phyloP scores from a whole-genome alignment of 2,797 vertebrate genomes.

The Borostomias antarcticus region DNA sequence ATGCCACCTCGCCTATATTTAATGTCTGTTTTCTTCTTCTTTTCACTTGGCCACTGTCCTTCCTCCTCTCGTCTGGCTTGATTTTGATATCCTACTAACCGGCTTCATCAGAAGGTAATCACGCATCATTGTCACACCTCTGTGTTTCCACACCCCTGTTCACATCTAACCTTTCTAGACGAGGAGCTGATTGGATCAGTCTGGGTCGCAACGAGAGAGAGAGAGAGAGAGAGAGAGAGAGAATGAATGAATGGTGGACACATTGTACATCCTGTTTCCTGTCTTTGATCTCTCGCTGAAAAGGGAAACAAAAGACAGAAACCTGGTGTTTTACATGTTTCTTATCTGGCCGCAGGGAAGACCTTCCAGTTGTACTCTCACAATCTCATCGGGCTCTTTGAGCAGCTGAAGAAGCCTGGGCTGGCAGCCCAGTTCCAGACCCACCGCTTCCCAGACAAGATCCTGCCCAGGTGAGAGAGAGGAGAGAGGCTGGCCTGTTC shows the following conservation, averaged over 20 bases:
- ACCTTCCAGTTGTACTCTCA: constrained; percentile 97
- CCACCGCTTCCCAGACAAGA: constrained; percentile 94
- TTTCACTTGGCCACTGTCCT: constrained; percentile 10
- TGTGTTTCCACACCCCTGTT: constrained; percentile 11
- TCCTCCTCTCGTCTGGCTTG: constrained; percentile 69
- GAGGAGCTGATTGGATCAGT: not conserved
- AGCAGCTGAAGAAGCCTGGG: constrained; percentile 96
- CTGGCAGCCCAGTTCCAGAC: constrained; percentile 95
- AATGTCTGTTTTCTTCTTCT: constrained; percentile 66
- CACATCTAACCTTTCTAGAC: not conserved
- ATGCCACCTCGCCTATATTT: constrained; percentile 49
- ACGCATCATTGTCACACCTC: constrained; percentile 57
- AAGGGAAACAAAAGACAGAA: not conserved
- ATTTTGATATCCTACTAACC: constrained; percentile 74
- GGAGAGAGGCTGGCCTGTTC: constrained; percentile 26
- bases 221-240: not conserved
- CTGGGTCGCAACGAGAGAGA: not conserved
- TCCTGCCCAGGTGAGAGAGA: constrained; percentile 72
- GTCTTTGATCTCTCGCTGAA: too few species aligned
- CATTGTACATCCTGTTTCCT: too few species aligned
- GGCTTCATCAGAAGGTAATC: constrained; percentile 93
- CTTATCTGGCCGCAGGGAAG: constrained; percentile 79
- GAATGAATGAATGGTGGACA: too few species aligned
- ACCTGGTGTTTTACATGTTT: constrained; percentile 3
- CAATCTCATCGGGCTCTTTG: constrained; percentile 95